These are phyloP conservation scores for Matsumurasca onukii DNA, from an alignment of 1,140 invertebrate species.

Conservation along the genomic window DNA sequence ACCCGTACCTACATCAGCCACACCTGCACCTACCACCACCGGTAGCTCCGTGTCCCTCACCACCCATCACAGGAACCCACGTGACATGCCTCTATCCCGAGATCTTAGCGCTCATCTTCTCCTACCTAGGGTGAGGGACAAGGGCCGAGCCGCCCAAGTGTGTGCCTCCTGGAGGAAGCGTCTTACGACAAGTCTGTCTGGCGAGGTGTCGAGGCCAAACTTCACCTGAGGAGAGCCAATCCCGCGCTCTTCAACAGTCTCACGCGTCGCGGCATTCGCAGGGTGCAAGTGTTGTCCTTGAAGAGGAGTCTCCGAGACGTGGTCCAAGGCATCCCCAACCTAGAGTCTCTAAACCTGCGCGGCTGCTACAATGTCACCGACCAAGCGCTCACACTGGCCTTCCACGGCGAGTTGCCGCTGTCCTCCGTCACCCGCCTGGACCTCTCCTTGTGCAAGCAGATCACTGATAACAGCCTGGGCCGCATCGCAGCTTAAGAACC, in stretches of 20 bases:
- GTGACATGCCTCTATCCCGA: slow-evolving; percentile 90
- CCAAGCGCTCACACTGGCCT: slow-evolving; percentile 75
- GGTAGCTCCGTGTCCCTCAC: slow-evolving; percentile 43
- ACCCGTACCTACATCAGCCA: slow-evolving; percentile 52
- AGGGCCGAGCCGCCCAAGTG: slow-evolving; percentile 84
- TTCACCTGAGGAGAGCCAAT: slow-evolving; percentile 82
- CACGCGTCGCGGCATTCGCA: slow-evolving; percentile 81
- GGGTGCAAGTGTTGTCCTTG: slow-evolving; percentile 86
- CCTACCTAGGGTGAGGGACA: slow-evolving; percentile 82
- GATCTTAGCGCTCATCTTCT: slow-evolving; percentile 88
- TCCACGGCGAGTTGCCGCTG: slow-evolving; percentile 69
- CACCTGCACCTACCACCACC: slow-evolving; percentile 51
- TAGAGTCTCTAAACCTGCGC: slow-evolving; percentile 85
- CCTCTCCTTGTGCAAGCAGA: slow-evolving; percentile 91
- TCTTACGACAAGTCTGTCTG: slow-evolving; percentile 90
- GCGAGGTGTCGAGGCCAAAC: slow-evolving; percentile 87
- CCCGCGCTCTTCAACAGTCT: slow-evolving; percentile 83
- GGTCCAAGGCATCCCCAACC: slow-evolving; percentile 78
- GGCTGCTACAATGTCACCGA: slow-evolving; percentile 92
- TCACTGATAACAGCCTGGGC: slow-evolving; percentile 81
- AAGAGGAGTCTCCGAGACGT: slow-evolving; percentile 83
- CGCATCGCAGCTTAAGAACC: slow-evolving; percentile 85
- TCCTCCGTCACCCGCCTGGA: slow-evolving; percentile 77
- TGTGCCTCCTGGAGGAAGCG: slow-evolving; percentile 86
- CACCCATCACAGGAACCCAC: slow-evolving; percentile 62